These are phyloP conservation scores for Agapetus fuscipes DNA, from an alignment of 2,888 invertebrate genomes.

Conservation along the genomic window DNA sequence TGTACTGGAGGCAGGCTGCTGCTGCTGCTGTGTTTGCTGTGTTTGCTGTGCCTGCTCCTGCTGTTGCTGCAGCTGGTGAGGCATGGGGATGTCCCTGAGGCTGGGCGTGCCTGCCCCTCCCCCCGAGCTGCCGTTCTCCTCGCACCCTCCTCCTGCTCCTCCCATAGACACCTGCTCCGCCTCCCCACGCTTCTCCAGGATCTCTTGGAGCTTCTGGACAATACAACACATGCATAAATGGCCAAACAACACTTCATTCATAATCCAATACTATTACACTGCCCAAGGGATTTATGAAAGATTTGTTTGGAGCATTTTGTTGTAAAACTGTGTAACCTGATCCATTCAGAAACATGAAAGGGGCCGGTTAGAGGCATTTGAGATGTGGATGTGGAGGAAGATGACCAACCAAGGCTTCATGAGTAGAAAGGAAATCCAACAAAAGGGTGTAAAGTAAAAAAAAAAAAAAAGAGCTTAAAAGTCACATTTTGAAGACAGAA, in stretches of 20 bases:
- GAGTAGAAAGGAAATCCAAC: too few species aligned
- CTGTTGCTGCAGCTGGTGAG: conserved; percentile 28
- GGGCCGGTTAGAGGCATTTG: too few species aligned
- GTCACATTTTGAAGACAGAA: too few species aligned
- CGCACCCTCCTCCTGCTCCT: conserved; percentile 26
- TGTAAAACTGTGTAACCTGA: too few species aligned
- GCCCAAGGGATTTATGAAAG: too few species aligned
- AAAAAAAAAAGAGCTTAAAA: too few species aligned
- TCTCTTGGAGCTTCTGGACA: conserved; percentile 56
- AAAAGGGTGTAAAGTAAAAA: too few species aligned
- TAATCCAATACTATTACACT: background rate
- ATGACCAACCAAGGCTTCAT: too few species aligned
- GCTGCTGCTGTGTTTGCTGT: conserved; percentile 19
- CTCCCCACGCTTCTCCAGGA: conserved; percentile 57
- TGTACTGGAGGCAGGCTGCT: conserved; percentile 13
- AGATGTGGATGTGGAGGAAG: too few species aligned
- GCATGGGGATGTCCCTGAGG: conserved; percentile 63
- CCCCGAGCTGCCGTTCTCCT: conserved; percentile 35
- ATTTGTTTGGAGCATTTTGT: too few species aligned
- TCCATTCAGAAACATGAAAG: too few species aligned
- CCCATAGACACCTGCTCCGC: conserved; percentile 27
- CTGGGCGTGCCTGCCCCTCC: conserved; percentile 26
- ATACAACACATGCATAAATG: background rate
- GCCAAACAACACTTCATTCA: background rate
- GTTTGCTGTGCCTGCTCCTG: conserved; percentile 17